Percentiles rank a stretch among this genome's conserved stretches.
These are phyloP conservation scores for Cancer borealis DNA, from an alignment of 2,888 invertebrate species.

Conservation along the genomic window DNA sequence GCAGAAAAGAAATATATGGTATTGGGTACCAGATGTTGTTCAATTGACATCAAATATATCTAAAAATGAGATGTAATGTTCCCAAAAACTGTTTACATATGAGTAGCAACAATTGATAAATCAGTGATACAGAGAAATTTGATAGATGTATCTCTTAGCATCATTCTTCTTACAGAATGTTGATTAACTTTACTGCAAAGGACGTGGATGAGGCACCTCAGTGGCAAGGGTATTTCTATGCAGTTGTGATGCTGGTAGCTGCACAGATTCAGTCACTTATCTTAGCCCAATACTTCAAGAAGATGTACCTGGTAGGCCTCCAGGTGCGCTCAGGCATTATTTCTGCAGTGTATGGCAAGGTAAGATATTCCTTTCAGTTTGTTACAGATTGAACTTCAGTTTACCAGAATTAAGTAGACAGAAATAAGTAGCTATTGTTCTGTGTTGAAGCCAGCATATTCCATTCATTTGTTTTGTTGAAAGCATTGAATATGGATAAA, in stretches of 20 bases:
- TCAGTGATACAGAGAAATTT: background rate
- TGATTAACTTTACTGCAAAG: conserved; percentile 82
- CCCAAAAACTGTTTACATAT: no score
- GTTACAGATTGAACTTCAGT: background rate
- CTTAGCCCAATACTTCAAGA: conserved; percentile 93
- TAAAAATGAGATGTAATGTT: no score
- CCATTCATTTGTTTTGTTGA: background rate
- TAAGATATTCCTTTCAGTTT: conserved; percentile 67
- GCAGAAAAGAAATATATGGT: no score
- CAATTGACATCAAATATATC: no score
- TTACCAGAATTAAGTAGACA: background rate
- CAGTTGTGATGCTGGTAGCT: conserved; percentile 86
- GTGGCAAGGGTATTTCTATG: conserved; percentile 94
- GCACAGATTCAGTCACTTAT: conserved; percentile 91
- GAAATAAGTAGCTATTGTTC: background rate
- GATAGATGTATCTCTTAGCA: background rate
- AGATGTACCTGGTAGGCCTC: conserved; percentile 94
- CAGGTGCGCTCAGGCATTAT: conserved; percentile 92
- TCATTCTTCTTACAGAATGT: conserved; percentile 72
- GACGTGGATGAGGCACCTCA: conserved; percentile 82
- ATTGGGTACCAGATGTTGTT: no score
- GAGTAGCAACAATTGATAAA: background rate
- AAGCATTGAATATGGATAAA: background rate
- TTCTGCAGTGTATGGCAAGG: conserved; percentile 94
- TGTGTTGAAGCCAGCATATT: background rate